A percentile compares a stretch with the other conserved stretches of the same genome.
These are phyloP conservation scores for Ophiothrix spiculata DNA, from an alignment of 35 echinoderm and acorn worm species.

Conservation along the genomic window DNA sequence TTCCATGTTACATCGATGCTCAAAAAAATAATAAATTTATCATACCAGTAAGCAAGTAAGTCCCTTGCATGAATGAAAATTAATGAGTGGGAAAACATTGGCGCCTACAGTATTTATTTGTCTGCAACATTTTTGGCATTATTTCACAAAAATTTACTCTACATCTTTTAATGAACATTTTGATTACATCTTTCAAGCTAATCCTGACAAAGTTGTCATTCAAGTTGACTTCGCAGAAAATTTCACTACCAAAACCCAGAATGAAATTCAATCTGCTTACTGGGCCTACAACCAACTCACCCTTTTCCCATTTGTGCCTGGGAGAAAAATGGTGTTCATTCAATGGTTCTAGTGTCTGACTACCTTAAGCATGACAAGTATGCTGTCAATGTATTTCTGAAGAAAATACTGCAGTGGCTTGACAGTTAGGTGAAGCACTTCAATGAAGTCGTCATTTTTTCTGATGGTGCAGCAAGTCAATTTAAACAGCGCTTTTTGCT, in stretches of 20 bases:
- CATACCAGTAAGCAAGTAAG: too few relatives aligned
- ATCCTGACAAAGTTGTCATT: slow-evolving; percentile 15
- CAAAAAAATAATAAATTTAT: too few relatives aligned
- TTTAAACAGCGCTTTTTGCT: slow-evolving; percentile 26
- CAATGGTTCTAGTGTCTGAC: slow-evolving; percentile 20
- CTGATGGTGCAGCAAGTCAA: slow-evolving; percentile 30
- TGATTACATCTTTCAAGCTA: too few relatives aligned
- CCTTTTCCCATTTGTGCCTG: slow-evolving; percentile 18
- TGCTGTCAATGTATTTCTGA: slow-evolving; percentile 21
- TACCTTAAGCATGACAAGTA: slow-evolving; percentile 31
- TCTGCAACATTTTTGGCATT: too few relatives aligned
- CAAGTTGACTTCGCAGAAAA: slow-evolving; percentile 32
- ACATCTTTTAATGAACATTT: too few relatives aligned
- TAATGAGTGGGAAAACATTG: too few relatives aligned
- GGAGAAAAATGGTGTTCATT: slow-evolving; percentile 18
- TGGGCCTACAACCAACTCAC: slow-evolving; percentile 13
- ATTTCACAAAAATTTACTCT: too few relatives aligned
- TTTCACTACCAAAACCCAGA: slow-evolving; percentile 14
- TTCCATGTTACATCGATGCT: too few relatives aligned
- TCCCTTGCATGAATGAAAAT: too few relatives aligned
- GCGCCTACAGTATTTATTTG: too few relatives aligned
- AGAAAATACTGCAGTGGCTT: slow-evolving; percentile 6
- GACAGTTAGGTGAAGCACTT: background rate
- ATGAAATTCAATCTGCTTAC: slow-evolving; percentile 29
- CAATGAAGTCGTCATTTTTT: slow-evolving; percentile 1